Percentiles rank a stretch among this genome's conserved stretches.
phyloP scores from a whole-genome alignment of 2,888 invertebrate species.

The Trichogramma dendrolimi region DNA sequence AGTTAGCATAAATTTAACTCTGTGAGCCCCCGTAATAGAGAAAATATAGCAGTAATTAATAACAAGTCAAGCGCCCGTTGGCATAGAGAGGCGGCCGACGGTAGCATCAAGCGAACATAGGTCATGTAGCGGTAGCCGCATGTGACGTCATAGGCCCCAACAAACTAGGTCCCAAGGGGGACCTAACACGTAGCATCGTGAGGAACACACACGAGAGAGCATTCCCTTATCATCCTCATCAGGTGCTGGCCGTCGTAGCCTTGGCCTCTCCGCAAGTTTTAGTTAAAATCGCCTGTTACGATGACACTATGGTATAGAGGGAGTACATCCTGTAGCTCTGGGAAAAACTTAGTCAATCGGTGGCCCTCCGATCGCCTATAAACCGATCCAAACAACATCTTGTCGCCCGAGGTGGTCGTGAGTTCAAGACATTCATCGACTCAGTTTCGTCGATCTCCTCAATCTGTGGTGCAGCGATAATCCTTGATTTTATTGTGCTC shows the following conservation, averaged over 20 bases:
- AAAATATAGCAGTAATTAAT: too few species aligned
- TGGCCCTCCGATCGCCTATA: background rate
- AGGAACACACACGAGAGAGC: background rate
- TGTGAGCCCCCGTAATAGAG: too few species aligned
- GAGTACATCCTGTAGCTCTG: background rate
- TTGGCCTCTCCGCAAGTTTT: background rate
- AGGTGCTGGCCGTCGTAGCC: background rate
- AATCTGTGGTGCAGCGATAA: background rate
- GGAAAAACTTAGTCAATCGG: background rate
- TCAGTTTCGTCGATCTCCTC: background rate
- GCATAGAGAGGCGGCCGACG: too few species aligned
- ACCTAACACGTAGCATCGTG: background rate
- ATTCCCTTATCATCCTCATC: background rate
- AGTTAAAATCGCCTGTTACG: background rate
- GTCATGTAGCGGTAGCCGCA: too few species aligned
- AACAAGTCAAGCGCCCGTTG: too few species aligned
- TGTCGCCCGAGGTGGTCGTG: background rate
- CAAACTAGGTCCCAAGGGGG: too few species aligned
- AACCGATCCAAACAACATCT: background rate
- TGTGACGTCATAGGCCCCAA: too few species aligned
- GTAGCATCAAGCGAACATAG: too few species aligned
- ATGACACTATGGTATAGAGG: background rate
- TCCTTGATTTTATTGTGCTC: too few species aligned
- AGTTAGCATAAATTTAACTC: too few species aligned
- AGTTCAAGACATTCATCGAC: background rate